Percentiles rank a stretch among this genome's conserved stretches.
Conservation (phyloP, 2,797 vertebrate species). For the Bradypus variegatus region DNA sequence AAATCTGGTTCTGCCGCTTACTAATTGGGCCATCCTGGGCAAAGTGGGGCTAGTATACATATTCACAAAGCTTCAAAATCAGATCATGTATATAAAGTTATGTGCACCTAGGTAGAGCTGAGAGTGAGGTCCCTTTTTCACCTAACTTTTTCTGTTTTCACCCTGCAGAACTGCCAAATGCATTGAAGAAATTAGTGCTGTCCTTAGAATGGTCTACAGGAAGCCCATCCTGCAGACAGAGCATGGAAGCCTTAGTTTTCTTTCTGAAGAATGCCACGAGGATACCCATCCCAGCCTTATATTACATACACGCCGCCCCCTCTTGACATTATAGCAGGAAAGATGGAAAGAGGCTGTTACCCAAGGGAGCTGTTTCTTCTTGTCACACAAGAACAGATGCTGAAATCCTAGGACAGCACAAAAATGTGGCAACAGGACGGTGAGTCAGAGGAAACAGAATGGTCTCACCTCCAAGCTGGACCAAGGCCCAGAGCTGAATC, state of each 20-base stretch:
- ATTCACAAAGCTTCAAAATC: neutral
- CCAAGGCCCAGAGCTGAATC: neutral
- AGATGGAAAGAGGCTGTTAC: slow-evolving; percentile 24
- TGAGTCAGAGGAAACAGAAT: slow-evolving; percentile 41
- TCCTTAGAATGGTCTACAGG: neutral
- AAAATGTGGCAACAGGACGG: slow-evolving; percentile 22
- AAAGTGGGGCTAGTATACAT: neutral
- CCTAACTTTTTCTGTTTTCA: neutral
- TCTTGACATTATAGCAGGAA: slow-evolving; percentile 57
- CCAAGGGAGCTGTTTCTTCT: slow-evolving; percentile 51
- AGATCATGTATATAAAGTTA: neutral
- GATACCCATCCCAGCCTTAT: neutral
- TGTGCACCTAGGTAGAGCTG: neutral
- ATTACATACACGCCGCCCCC: slow-evolving; percentile 39
- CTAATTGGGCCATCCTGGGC: neutral
- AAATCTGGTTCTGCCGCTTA: neutral
- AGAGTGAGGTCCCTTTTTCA: neutral
- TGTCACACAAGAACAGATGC: slow-evolving; percentile 55
- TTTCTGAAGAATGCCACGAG: neutral
- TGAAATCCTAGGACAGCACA: slow-evolving; percentile 37
- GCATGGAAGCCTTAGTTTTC: neutral
- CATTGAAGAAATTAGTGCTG: neutral
- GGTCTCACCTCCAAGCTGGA: slow-evolving; percentile 14
- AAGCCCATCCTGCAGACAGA: neutral
- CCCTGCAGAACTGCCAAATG: neutral